A percentile compares a stretch with the other conserved stretches of the same genome.
phyloP scores from a whole-genome alignment of 1,140 invertebrate species.

The Brachionus rubens region DNA sequence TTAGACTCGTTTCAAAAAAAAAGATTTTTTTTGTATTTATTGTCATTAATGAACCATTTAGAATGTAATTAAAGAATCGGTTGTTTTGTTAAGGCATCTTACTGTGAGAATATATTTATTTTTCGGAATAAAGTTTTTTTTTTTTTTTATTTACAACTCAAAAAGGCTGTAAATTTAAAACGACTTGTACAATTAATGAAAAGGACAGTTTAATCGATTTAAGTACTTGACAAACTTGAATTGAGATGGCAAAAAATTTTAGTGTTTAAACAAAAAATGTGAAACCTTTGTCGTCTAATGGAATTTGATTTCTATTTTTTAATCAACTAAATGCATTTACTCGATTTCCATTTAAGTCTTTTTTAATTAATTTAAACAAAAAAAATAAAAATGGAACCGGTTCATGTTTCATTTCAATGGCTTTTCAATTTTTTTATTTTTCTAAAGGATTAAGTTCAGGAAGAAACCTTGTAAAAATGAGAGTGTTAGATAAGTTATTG shows the following conservation, averaged over 20 bases:
- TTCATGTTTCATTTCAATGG: slow-evolving; percentile 18
- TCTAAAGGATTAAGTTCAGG: not conserved
- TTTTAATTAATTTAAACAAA: no score
- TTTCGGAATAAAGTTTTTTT: no score
- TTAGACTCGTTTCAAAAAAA: no score
- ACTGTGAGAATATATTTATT: no score
- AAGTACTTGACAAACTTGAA: no score
- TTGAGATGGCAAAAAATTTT: no score
- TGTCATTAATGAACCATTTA: not conserved
- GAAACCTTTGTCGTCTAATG: slow-evolving; percentile 36
- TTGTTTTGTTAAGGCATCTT: no score
- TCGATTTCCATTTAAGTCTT: slow-evolving; percentile 26
- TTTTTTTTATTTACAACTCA: no score
- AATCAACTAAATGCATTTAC: not conserved
- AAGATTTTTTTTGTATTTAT: no score
- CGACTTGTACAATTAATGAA: slow-evolving; percentile 14
- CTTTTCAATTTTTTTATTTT: not conserved
- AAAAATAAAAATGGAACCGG: slow-evolving; percentile 38
- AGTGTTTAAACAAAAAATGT: not conserved
- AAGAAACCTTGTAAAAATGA: slow-evolving; percentile 25
- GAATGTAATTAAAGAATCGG: slow-evolving; percentile 21
- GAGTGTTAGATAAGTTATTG: slow-evolving; percentile 12
- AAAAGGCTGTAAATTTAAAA: no score
- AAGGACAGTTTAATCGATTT: no score
- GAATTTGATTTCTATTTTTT: slow-evolving; percentile 15